Evolutionary conservation across 53 echinoderm and acorn worm genomes (phyloP).

Genomic region (Astropecten irregularis): DNA sequence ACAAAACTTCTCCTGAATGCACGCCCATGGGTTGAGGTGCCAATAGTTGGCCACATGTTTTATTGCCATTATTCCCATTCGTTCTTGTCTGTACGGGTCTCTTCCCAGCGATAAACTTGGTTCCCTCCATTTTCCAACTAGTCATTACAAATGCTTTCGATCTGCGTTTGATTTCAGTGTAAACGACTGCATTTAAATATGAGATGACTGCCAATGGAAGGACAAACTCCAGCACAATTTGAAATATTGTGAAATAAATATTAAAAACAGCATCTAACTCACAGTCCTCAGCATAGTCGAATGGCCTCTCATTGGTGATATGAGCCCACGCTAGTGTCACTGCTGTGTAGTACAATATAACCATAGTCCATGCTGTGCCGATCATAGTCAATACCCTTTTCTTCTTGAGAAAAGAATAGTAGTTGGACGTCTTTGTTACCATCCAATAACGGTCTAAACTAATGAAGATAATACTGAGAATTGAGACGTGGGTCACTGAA

Average conservation of each 20-base stretch:
- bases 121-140: too few species aligned
- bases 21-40: too few species aligned
- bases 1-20: too few species aligned
- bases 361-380: slow-evolving; percentile 41
- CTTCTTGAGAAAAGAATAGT: slow-evolving; percentile 33
- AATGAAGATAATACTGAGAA: slow-evolving; percentile 69
- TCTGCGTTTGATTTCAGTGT: slow-evolving; percentile 6
- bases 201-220: slow-evolving; percentile 63
- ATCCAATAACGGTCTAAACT: slow-evolving; percentile 72
- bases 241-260: slow-evolving; percentile 33
- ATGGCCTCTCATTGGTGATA: slow-evolving; percentile 15
- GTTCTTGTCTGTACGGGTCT: too few species aligned
- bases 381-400: slow-evolving; percentile 30
- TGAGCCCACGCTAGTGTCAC: slow-evolving; percentile 51
- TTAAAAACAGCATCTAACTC: slow-evolving; percentile 56
- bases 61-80: too few species aligned
- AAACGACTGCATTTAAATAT: slow-evolving; percentile 57
- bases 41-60: too few species aligned
- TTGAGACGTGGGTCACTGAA: slow-evolving; percentile 61
- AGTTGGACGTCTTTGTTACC: slow-evolving; percentile 50
- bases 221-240: slow-evolving; percentile 57
- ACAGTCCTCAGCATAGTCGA: slow-evolving; percentile 54
- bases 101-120: too few species aligned
- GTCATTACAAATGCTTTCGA: neutral
- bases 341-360: slow-evolving; percentile 15